Base-by-base conservation (phyloP, 2,113 vertebrate species). In the Phalacrocorax aristotelis region DNA sequence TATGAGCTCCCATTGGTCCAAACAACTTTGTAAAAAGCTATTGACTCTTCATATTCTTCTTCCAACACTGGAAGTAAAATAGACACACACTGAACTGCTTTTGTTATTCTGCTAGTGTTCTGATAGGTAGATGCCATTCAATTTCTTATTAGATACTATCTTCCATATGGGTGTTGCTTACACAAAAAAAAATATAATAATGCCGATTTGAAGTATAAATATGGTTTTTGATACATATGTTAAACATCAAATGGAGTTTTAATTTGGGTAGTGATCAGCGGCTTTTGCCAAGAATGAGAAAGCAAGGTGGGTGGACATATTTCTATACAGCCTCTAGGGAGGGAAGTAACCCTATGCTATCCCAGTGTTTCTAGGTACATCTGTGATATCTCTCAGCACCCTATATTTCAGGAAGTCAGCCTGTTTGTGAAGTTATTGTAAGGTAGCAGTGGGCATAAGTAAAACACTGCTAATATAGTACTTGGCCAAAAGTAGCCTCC, bases 401-500 rank as follows among this genome's bases (percentile, higher is more conserved):
- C 91, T 91, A 93, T 96, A 97, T 97, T 96, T 95, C 96, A 97
- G 95, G 89, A 95, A 96, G 92, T 92, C 93, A 91, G 94, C 82
- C 84, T 96, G 94, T 95, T 97, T 96, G 83, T 95, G 91, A 68
- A 93, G 93, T 98, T 92, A 98, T 97, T 97, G 80, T 96, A 97
- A 97, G 86, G 96, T 95, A 97, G 94, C 94, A 93, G 83, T 7
- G 40, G 97, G 90, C 88, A 88, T 71, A 95, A 91, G 90, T 81
- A 87, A 96, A 95, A 96, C 96, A 97, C 86, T 96, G 96, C 97
- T 98, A 95, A 98, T 93, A 95, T 84, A 96, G 91, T 85, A 95
- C 86, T 91, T 90, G 95, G 89, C 98, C 96, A 97, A 98, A 98
- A 97, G 96, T 97, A 96, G 96, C 96, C 95, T 98, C 87, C 97